Percentiles rank a stretch among this genome's conserved stretches.
phyloP scores from a whole-genome alignment of 2,113 vertebrate genomes.

The Rhizomys pruinosus region DNA sequence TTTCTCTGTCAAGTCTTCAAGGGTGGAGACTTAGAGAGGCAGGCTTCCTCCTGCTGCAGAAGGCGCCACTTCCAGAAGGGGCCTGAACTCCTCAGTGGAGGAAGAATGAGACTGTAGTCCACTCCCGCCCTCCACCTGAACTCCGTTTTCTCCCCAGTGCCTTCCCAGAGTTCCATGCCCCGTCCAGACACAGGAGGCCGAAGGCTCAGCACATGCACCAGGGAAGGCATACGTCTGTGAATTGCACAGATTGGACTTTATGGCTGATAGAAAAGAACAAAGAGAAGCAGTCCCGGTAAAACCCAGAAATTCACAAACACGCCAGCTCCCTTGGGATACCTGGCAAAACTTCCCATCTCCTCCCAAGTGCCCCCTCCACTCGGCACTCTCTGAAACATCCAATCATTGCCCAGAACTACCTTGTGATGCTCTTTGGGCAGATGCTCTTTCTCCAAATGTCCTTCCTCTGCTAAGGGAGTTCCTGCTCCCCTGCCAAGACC shows the following conservation, averaged over 20 bases:
- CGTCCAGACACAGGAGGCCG: not conserved
- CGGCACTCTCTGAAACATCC: not conserved
- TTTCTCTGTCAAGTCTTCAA: not conserved
- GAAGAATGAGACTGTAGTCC: not conserved
- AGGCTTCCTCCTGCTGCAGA: not conserved
- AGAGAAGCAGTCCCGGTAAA: not conserved
- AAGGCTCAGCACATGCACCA: not conserved
- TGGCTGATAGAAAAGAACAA: not conserved
- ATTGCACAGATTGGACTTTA: not conserved
- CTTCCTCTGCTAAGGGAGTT: constrained; percentile 14
- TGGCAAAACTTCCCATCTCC: not conserved
- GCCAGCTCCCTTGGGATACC: not conserved
- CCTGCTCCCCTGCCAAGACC: constrained; percentile 26
- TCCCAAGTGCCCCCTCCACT: not conserved
- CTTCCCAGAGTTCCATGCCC: not conserved
- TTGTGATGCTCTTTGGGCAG: not conserved
- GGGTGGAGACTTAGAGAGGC: not conserved
- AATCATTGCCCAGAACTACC: not conserved
- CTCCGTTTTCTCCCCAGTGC: not conserved
- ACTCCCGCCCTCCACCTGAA: not conserved
- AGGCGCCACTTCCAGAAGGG: not conserved
- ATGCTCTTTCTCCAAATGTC: not conserved
- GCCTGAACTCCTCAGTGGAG: too few relatives aligned
- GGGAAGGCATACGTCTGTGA: not conserved
- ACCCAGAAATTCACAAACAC: not conserved